Base-by-base conservation (phyloP, 2,113 vertebrate genomes). In the Esox niger region DNA sequence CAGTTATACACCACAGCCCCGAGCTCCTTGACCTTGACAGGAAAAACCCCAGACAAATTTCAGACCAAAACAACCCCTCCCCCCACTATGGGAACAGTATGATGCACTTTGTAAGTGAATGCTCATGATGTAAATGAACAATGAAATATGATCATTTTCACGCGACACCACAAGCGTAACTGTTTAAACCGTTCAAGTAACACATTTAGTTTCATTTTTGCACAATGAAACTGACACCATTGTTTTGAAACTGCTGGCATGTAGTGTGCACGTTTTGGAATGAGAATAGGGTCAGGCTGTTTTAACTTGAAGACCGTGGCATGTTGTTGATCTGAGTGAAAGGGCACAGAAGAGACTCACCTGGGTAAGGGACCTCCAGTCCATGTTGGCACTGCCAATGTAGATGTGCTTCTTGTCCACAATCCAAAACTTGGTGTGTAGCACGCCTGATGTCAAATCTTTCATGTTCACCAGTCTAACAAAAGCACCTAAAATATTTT, bases 381-480 rank as follows among this genome's bases (percentile, higher is more conserved):
- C 96, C 96, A 98, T 98, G 89, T 98, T 98, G 76, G 96, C 94
- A 6, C 96, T 98, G 38, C 96, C 96, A 0, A 98, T 79, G 85
- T 94, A 98, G 78, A 98, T 68, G 76, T 98, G 96, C 20, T 89
- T 86, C 80, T 91, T 91, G 52, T 98, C 96, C 0, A 96, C 91
- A 0, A 98, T 87, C 96, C 96, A 98, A 83, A 98, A 95, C 75
- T 98, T 98, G 59, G 95, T 97, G 87, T 98, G 96, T 25, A 98
- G 89, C 5, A 98, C 91, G 0, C 96, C 96, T 0, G 86, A 61
- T 0, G 96, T 98, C 76, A 98, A 92, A 27, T 81, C 70, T 0
- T 49, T 89, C 92, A 98, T 89, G 66, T 98, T 90, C 0, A 98
- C 93, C 0, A 77, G 66, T 63, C 91, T 89, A 63, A 97, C 90